Conservation (phyloP, 2,888 invertebrate species). For the Trisateles emortualis region DNA sequence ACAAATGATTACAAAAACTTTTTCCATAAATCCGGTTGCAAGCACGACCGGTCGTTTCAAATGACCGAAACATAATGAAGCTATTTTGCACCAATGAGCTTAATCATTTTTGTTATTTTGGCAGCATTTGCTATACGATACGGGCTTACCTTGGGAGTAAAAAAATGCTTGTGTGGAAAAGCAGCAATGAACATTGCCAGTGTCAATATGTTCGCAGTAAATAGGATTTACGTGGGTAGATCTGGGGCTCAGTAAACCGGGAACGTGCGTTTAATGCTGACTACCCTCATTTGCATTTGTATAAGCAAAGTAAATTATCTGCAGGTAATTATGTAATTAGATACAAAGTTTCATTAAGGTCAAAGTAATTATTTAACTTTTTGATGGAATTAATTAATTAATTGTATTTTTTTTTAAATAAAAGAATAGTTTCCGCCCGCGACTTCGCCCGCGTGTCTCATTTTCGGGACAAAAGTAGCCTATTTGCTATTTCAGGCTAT, state of each 20-base stretch:
- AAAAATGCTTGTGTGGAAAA: conserved; percentile 8
- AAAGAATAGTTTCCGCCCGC: no score
- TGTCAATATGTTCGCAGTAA: conserved; percentile 40
- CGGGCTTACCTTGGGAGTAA: not conserved
- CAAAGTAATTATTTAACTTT: conserved; percentile 29
- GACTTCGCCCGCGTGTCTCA: no score
- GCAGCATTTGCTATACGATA: conserved; percentile 10
- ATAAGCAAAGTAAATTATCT: conserved; percentile 54
- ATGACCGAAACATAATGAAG: conserved; percentile 48
- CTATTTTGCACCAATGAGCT: conserved; percentile 24
- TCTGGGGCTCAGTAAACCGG: conserved; percentile 56
- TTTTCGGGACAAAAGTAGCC: no score
- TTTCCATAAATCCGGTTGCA: conserved; percentile 18
- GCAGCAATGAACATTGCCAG: conserved; percentile 41
- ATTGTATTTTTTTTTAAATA: not conserved
- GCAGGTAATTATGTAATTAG: conserved; percentile 57
- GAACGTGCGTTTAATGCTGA: conserved; percentile 66
- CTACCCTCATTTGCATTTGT: conserved; percentile 60
- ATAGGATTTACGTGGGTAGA: conserved; percentile 30
- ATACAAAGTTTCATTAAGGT: conserved; percentile 42
- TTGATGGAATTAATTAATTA: conserved; percentile 18
- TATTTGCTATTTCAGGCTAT: no score
- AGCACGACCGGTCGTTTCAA: conserved; percentile 32
- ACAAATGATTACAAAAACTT: conserved; percentile 7
- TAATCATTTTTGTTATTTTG: conserved; percentile 6